Percentiles rank a stretch among this genome's conserved stretches.
Conservation (phyloP, 2,797 vertebrate species). For the Chrysocyon brachyurus region DNA sequence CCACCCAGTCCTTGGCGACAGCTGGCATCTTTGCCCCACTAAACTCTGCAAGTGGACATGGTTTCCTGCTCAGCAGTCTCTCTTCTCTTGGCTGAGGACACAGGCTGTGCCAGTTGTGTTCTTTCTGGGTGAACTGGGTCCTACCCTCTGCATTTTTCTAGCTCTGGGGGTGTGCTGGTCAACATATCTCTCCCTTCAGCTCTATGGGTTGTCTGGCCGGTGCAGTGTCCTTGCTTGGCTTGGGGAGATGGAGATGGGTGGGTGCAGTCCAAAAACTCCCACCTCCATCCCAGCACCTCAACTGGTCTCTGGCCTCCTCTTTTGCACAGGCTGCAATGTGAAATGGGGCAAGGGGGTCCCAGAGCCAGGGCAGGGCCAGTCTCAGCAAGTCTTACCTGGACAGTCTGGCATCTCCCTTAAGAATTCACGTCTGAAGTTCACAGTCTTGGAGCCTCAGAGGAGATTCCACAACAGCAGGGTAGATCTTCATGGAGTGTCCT, state of each 20-base stretch:
- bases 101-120: background rate
- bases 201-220: background rate
- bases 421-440: background rate
- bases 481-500: background rate
- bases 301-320: background rate
- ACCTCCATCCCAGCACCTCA: background rate
- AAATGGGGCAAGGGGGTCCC: accelerated
- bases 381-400: background rate
- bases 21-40: background rate
- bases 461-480: background rate
- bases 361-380: background rate
- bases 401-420: background rate
- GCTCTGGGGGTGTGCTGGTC: background rate
- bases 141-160: background rate
- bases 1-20: background rate
- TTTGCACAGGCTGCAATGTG: too few relatives aligned
- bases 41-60: too few relatives aligned
- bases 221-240: background rate
- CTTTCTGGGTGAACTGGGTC: background rate
- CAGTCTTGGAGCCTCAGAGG: background rate
- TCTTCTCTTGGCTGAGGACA: background rate
- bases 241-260: background rate
- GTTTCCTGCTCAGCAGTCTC: background rate
- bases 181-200: background rate
- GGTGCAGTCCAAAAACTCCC: background rate